These are phyloP conservation scores for Arizona elegans DNA, from an alignment of 2,113 vertebrate species.

Conservation along the genomic window DNA sequence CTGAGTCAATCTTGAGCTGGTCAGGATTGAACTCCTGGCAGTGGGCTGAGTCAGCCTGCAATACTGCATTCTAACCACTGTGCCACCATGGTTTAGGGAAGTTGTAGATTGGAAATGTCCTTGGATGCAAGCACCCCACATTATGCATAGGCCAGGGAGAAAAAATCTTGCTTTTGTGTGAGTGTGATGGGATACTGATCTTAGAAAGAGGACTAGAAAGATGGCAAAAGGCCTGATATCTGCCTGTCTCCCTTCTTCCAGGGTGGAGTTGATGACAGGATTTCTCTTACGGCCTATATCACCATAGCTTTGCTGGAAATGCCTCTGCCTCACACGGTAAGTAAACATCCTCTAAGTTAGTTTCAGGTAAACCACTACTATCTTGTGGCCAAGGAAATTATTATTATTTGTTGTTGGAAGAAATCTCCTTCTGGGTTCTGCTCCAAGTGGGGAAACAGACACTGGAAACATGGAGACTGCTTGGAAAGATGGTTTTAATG, in stretches of 20 bases:
- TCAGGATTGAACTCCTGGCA: not conserved
- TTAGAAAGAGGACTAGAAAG: not conserved
- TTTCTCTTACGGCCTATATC: conserved; percentile 53
- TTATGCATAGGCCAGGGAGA: not conserved
- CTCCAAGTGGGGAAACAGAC: no score
- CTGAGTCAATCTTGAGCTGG: not conserved
- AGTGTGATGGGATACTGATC: not conserved
- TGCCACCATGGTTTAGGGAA: not conserved
- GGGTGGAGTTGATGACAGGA: conserved; percentile 53
- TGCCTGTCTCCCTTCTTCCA: conserved; percentile 25
- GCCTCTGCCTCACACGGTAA: conserved; percentile 34
- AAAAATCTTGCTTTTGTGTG: not conserved
- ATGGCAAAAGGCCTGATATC: not conserved
- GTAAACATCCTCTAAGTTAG: not conserved
- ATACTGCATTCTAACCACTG: not conserved
- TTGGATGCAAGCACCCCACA: not conserved
- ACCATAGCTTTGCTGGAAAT: conserved; percentile 56
- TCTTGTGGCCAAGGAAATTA: not conserved
- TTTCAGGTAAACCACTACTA: not conserved
- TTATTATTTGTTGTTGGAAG: not conserved
- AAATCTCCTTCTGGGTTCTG: no score
- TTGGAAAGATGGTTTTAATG: no score
- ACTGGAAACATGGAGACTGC: no score
- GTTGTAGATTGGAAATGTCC: not conserved
- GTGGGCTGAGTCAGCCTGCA: not conserved